A percentile compares a stretch with the other conserved stretches of the same genome.
Conservation (phyloP, 2,888 invertebrate species). For the Meloe dianella region DNA sequence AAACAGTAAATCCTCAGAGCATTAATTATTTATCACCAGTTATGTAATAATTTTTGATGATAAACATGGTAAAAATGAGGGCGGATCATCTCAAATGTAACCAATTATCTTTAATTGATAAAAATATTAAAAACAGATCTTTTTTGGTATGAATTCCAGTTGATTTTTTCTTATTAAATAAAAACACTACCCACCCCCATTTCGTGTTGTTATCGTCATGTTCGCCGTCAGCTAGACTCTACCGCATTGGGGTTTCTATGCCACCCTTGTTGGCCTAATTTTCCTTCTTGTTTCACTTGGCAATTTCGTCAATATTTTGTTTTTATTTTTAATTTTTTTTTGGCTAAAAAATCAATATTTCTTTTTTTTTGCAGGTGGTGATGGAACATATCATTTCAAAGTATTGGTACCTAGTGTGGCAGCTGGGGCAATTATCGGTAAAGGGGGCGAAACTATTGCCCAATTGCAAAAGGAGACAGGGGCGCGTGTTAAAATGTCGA, state of each 20-base stretch:
- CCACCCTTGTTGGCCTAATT: constrained; percentile 7
- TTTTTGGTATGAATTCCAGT: background rate
- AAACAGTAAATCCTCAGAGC: background rate
- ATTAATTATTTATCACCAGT: background rate
- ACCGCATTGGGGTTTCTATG: constrained; percentile 2
- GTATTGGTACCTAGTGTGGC: constrained; percentile 96
- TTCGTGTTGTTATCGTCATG: background rate
- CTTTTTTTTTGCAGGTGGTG: constrained; percentile 67
- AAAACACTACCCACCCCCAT: background rate
- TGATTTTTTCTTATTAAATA: background rate
- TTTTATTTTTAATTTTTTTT: background rate
- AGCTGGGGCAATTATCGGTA: constrained; percentile 98
- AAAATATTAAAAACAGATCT: background rate
- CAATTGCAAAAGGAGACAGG: constrained; percentile 97
- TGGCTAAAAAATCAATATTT: constrained; percentile 10
- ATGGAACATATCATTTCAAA: constrained; percentile 94
- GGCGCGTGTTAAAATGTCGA: constrained; percentile 98
- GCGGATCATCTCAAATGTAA: background rate
- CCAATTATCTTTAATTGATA: background rate
- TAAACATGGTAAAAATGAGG: background rate
- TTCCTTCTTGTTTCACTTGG: background rate
- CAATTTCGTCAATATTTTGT: background rate
- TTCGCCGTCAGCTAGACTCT: background rate
- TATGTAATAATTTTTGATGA: background rate
- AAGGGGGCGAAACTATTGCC: constrained; percentile 98